Conservation (phyloP, 2,888 invertebrate genomes). For the Myopa tessellatipennis region DNA sequence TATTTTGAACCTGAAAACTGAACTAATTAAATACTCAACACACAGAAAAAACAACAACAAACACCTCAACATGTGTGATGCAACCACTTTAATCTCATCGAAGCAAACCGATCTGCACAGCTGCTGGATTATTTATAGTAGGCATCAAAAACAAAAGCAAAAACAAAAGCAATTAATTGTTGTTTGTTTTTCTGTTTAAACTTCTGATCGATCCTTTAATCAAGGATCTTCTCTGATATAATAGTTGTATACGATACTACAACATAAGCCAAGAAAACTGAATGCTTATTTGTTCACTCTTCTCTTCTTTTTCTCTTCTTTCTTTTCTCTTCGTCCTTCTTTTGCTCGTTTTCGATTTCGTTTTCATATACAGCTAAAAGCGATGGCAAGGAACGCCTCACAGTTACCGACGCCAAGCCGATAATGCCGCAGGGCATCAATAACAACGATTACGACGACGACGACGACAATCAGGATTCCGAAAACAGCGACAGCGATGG, state of each 20-base stretch:
- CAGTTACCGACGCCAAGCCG: slow-evolving; percentile 66
- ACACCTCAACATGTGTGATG: slow-evolving; percentile 69
- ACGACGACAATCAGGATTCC: slow-evolving; percentile 52
- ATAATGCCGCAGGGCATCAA: slow-evolving; percentile 51
- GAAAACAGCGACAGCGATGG: slow-evolving; percentile 56
- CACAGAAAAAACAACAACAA: slow-evolving; percentile 25
- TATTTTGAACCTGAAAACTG: too few relatives aligned
- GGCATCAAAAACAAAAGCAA: slow-evolving; percentile 44
- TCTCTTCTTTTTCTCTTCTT: background rate
- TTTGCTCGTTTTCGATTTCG: slow-evolving; percentile 7
- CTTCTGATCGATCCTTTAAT: background rate
- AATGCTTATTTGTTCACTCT: background rate
- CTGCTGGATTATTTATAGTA: slow-evolving; percentile 83
- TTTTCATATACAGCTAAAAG: slow-evolving; percentile 61
- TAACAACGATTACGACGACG: slow-evolving; percentile 27
- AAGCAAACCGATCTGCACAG: slow-evolving; percentile 77
- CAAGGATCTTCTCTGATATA: background rate
- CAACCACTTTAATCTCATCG: slow-evolving; percentile 73
- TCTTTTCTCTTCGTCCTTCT: background rate
- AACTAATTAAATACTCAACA: background rate
- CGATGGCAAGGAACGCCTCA: slow-evolving; percentile 66
- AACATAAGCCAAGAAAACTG: background rate
- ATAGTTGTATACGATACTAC: background rate
- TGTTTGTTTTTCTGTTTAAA: background rate
- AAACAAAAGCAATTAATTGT: slow-evolving; percentile 6